phyloP scores from a whole-genome alignment of 2,888 invertebrate species.

The Drosophila kambysellisi region DNA sequence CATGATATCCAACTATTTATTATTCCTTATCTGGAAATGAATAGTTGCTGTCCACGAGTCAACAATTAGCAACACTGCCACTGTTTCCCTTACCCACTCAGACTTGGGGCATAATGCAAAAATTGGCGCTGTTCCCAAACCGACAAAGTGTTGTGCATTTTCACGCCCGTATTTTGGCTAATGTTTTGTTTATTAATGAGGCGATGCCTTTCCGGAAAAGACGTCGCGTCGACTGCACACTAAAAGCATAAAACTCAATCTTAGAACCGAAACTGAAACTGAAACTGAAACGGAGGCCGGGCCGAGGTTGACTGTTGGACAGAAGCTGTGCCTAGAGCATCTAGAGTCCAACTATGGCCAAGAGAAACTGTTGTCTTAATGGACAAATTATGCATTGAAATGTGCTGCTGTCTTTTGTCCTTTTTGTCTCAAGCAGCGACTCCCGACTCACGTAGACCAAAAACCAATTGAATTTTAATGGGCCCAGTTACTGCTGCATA shows the following conservation, averaged over 20 bases:
- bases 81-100: neutral
- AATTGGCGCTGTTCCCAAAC: conserved; percentile 69
- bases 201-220: conserved; percentile 60
- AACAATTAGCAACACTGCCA: conserved; percentile 2
- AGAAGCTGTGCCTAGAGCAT: neutral
- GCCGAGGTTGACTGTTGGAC: neutral
- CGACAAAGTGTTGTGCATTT: conserved; percentile 62
- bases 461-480: conserved; percentile 80
- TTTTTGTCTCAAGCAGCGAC: conserved; percentile 63
- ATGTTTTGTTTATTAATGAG: conserved; percentile 71
- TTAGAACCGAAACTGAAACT: neutral
- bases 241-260: conserved; percentile 27
- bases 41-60: neutral
- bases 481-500: conserved; percentile 14
- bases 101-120: conserved; percentile 61
- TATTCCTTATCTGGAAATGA: neutral
- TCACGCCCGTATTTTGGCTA: conserved; percentile 41
- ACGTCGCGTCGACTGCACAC: conserved; percentile 50
- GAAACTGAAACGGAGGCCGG: neutral
- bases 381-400: conserved; percentile 67
- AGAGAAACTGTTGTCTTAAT: conserved; percentile 60
- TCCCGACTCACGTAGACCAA: conserved; percentile 66
- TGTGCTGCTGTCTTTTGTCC: conserved; percentile 50
- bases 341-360: conserved; percentile 19
- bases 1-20: neutral